Evolutionary conservation across 2,888 invertebrate genomes (phyloP).

Genomic region (Achlya flavicornis): DNA sequence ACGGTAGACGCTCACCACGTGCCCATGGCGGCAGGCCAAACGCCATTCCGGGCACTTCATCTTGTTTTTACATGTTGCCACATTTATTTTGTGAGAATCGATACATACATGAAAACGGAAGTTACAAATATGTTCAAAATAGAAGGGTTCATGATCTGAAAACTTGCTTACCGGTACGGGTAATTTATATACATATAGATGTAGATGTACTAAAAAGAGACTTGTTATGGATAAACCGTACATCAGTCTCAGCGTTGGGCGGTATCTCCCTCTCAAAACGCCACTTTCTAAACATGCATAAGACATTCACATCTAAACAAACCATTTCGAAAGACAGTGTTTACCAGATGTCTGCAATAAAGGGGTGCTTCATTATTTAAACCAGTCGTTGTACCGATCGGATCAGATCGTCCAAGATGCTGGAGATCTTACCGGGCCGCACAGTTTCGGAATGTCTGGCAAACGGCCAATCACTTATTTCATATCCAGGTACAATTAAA

Average conservation of each 20-base stretch:
- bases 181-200: no score
- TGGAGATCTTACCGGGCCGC: slow-evolving; percentile 10
- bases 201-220: no score
- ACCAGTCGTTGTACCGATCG: slow-evolving; percentile 15
- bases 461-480: slow-evolving; percentile 40
- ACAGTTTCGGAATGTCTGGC: slow-evolving; percentile 11
- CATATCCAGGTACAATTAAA: slow-evolving; percentile 37
- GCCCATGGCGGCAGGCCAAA: slow-evolving; percentile 56
- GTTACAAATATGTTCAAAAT: neutral
- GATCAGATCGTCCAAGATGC: slow-evolving; percentile 6
- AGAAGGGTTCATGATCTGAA: no score
- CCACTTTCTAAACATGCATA: slow-evolving; percentile 10
- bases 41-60: slow-evolving; percentile 27
- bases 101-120: neutral
- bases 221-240: no score
- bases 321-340: slow-evolving; percentile 16
- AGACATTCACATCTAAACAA: slow-evolving; percentile 15
- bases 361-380: slow-evolving; percentile 26
- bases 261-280: neutral
- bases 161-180: neutral
- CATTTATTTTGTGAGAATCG: neutral
- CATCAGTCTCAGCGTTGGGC: no score
- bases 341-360: slow-evolving; percentile 26
- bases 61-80: neutral
- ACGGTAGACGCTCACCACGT: slow-evolving; percentile 49